Base-by-base conservation (phyloP, 2,797 vertebrate genomes). In the Uromys caudimaculatus region DNA sequence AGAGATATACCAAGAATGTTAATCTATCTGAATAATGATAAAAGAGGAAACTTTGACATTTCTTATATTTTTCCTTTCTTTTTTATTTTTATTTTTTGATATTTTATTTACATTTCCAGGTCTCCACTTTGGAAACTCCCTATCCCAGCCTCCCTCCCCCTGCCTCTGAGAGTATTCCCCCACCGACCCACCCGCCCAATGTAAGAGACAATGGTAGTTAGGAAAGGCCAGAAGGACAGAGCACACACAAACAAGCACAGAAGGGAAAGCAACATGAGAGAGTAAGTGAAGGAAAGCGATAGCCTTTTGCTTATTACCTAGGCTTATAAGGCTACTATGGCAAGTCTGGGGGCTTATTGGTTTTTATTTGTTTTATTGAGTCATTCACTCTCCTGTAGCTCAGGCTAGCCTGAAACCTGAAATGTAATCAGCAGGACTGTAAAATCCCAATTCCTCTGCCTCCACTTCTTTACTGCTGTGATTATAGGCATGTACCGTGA, bases 11-110 rank as follows among this genome's bases (percentile, higher is more conserved):
- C 78, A 44, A 81, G 38, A 94, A 87, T 69, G 85, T 88, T 86
- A 96, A 95, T 91, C 44, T 87, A 91, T 84, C 52, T 95, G 88
- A 96, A 94, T 82, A 96, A 91, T 64, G 75, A 89, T 89, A 17
- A 50, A 95, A 96, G 54, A 83, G 60, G 82, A 95, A 96, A 83
- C 9, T 88, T 91, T 89, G 50, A 81, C 60, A 29, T 91, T 93
- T 89, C 54, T 87, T 86, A 94, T 78, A 76, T 21, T 81, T 97
- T 97, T 95, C 78, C n/a, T n/a, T n/a, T n/a, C n/a, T n/a, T n/a
- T n/a, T n/a, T n/a, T n/a, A n/a, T n/a, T n/a, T n/a, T n/a, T n/a
- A n/a, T n/a, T n/a, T n/a, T n/a, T n/a, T n/a, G n/a, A n/a, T n/a
- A n/a, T n/a, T n/a, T n/a, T n/a, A n/a, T n/a, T n/a, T n/a, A n/a